These are phyloP conservation scores for Spicauda simplicius DNA, from an alignment of 2,888 invertebrate genomes.

Conservation along the genomic window DNA sequence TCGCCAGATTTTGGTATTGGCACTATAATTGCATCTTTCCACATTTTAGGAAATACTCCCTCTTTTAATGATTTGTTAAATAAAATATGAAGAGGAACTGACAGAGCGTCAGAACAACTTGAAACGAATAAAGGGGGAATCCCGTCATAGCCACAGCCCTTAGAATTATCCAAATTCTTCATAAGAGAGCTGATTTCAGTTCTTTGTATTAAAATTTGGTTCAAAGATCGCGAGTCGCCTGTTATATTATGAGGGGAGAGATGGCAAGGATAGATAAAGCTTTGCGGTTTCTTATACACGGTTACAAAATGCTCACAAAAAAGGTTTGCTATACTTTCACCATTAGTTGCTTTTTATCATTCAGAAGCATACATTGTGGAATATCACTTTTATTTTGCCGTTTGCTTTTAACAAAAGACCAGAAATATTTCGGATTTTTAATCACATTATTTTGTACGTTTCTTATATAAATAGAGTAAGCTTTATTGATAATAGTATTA, in stretches of 20 bases:
- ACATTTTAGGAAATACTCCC: constrained; percentile 4
- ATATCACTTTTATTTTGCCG: constrained; percentile 10
- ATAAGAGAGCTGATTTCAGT: constrained; percentile 1
- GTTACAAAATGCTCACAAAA: constrained; percentile 13
- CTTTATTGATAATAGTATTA: constrained; percentile 2
- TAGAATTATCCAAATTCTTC: constrained; percentile 2
- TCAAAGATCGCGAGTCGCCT: constrained; percentile 2
- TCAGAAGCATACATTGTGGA: constrained; percentile 8
- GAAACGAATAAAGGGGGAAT: constrained; percentile 14
- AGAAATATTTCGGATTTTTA: constrained; percentile 21
- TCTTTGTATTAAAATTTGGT: neutral
- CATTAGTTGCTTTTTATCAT: neutral
- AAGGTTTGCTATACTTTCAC: constrained; percentile 11
- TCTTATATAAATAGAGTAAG: constrained; percentile 2
- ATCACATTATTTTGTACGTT: constrained; percentile 13
- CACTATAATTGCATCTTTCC: constrained; percentile 14
- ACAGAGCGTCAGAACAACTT: constrained; percentile 3
- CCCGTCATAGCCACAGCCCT: constrained; percentile 1
- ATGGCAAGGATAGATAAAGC: neutral
- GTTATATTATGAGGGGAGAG: neutral
- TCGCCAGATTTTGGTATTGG: neutral
- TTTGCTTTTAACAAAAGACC: constrained; percentile 10
- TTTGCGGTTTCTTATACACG: neutral
- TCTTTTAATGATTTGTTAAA: neutral
- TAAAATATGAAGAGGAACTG: constrained; percentile 16